Conservation (phyloP, 1,140 invertebrate species). For the Tenebrio molitor region DNA sequence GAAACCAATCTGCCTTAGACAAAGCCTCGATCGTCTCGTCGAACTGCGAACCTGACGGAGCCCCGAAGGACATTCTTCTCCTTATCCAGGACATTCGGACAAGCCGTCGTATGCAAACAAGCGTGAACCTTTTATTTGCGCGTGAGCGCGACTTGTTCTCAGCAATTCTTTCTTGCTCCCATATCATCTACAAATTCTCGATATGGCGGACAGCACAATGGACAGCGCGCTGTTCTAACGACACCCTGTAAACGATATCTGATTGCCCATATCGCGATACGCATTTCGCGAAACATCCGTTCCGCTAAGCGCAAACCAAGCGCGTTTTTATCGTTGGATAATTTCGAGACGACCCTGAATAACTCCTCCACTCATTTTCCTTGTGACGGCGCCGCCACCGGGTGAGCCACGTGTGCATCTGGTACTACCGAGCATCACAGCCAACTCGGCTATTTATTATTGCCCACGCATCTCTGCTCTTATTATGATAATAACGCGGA, state of each 20-base stretch:
- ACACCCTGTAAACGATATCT: constrained; percentile 58
- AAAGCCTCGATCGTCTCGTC: too few relatives aligned
- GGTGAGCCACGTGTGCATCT: too few relatives aligned
- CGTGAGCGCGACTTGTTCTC: constrained; percentile 56
- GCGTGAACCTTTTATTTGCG: constrained; percentile 58
- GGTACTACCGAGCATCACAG: too few relatives aligned
- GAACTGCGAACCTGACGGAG: too few relatives aligned
- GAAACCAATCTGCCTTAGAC: too few relatives aligned
- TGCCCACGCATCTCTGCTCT: constrained; percentile 47
- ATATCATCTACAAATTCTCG: constrained; percentile 60
- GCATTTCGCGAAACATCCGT: constrained; percentile 54
- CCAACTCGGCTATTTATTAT: constrained; percentile 48
- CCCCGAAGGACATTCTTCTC: constrained; percentile 23
- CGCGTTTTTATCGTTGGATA: constrained; percentile 34
- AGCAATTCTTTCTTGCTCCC: constrained; percentile 58
- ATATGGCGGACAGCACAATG: constrained; percentile 59
- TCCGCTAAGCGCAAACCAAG: constrained; percentile 23
- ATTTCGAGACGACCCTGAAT: constrained; percentile 33
- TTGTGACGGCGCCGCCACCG: too few relatives aligned
- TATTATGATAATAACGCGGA: constrained; percentile 49
- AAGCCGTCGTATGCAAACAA: constrained; percentile 56
- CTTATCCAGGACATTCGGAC: constrained; percentile 47
- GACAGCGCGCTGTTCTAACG: constrained; percentile 55
- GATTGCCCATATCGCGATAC: constrained; percentile 59
- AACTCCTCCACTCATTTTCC: too few relatives aligned